phyloP scores from a whole-genome alignment of 1,140 invertebrate species.

The Scaptomyza graminum region DNA sequence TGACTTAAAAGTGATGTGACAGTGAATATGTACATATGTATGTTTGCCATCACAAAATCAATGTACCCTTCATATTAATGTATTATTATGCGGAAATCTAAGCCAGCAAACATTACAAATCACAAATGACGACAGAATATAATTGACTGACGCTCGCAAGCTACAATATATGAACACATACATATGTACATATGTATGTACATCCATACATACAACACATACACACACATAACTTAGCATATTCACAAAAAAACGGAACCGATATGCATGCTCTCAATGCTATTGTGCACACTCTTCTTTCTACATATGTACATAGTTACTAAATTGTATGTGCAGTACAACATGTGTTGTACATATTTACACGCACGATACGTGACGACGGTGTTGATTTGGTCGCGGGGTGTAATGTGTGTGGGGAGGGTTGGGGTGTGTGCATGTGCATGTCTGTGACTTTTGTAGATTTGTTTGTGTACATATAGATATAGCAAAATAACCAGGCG shows the following conservation, averaged over 20 bases:
- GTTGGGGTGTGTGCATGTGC: slow-evolving; percentile 48
- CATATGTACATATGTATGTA: no score
- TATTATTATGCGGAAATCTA: background rate
- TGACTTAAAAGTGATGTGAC: background rate
- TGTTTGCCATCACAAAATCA: background rate
- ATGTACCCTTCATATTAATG: no score
- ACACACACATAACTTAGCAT: background rate
- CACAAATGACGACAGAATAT: no score
- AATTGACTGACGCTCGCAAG: background rate
- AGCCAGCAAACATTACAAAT: background rate
- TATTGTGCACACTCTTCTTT: background rate
- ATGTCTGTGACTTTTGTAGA: slow-evolving; percentile 79
- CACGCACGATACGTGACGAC: slow-evolving; percentile 67
- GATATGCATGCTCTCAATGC: slow-evolving; percentile 40
- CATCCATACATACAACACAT: background rate
- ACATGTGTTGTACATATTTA: slow-evolving; percentile 76
- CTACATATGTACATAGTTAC: background rate
- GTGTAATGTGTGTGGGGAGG: background rate
- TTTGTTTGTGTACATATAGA: slow-evolving; percentile 83
- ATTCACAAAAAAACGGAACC: slow-evolving; percentile 30
- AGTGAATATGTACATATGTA: background rate
- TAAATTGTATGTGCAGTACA: slow-evolving; percentile 44
- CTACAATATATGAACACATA: background rate
- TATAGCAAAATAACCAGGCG: slow-evolving; percentile 79
- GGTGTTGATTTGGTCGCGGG: slow-evolving; percentile 5